These are phyloP conservation scores for Cryptoblepharus egeriae DNA, from an alignment of 2,797 vertebrate species.

Conservation along the genomic window DNA sequence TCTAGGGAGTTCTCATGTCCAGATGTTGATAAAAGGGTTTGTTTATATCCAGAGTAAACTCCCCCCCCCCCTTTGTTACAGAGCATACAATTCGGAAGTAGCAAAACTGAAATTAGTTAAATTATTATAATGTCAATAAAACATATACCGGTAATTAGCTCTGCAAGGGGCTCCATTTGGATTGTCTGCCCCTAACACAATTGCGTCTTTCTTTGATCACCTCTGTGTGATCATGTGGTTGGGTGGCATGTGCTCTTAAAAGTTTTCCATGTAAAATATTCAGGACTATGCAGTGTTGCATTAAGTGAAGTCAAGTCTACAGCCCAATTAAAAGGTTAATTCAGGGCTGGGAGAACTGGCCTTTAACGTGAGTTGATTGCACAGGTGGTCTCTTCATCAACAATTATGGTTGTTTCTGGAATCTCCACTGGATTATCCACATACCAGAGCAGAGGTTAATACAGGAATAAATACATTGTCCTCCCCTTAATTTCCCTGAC, in stretches of 20 bases:
- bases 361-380: background rate
- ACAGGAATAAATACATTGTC: background rate
- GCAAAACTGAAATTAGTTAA: background rate
- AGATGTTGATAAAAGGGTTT: no score
- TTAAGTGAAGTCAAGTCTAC: background rate
- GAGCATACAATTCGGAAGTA: background rate
- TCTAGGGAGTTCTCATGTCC: no score
- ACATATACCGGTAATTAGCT: background rate
- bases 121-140: background rate
- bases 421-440: background rate
- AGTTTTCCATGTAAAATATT: constrained; percentile 1
- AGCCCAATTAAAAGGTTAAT: background rate
- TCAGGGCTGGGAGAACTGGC: background rate
- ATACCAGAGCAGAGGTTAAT: constrained; percentile 5
- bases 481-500: background rate
- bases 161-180: background rate
- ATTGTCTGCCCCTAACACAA: background rate
- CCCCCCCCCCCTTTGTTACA: no score
- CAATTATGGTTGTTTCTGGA: background rate
- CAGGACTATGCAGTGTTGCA: background rate
- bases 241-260: background rate
- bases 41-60: no score
- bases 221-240: background rate
- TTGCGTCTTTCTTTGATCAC: background rate
- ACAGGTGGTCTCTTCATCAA: background rate